These are phyloP conservation scores for Beroe forskalii DNA, from an alignment of 37 sponge, comb jelly and placozoan species.

Conservation along the genomic window DNA sequence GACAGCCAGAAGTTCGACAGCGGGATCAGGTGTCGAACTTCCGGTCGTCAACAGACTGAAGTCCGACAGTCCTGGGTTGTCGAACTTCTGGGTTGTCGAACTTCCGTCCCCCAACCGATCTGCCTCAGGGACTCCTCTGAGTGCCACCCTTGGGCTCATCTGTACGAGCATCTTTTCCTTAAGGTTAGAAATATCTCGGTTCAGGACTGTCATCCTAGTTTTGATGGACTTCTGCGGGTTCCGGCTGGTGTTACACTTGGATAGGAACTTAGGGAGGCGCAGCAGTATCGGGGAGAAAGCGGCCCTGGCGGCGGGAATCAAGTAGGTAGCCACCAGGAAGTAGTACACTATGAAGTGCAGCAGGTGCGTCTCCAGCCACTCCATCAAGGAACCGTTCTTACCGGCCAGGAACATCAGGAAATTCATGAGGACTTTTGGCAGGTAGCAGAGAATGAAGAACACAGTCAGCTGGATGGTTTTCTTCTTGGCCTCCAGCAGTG, in stretches of 20 bases:
- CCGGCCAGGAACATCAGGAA: not conserved
- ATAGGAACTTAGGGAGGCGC: not conserved
- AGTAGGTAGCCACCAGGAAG: not conserved
- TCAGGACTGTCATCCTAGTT: not conserved
- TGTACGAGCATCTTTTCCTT: too few relatives aligned
- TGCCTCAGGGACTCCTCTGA: too few relatives aligned
- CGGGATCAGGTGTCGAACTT: too few relatives aligned
- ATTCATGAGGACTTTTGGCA: not conserved
- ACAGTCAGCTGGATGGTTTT: slow-evolving; percentile 25
- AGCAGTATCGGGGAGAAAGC: slow-evolving; percentile 31
- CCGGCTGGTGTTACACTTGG: not conserved
- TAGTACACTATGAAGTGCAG: not conserved
- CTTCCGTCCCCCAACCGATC: too few relatives aligned
- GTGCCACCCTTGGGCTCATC: too few relatives aligned
- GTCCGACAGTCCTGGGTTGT: too few relatives aligned
- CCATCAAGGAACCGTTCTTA: not conserved
- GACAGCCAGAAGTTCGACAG: too few relatives aligned
- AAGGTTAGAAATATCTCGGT: too few relatives aligned
- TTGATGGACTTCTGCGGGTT: not conserved
- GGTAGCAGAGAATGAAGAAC: slow-evolving; percentile 15
- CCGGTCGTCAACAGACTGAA: too few relatives aligned
- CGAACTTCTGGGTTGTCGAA: too few relatives aligned
- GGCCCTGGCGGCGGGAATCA: not conserved
- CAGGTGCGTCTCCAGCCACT: not conserved
- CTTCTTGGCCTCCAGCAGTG: not conserved